phyloP scores from a whole-genome alignment of 2,113 vertebrate species.

The Brachirus orientalis region DNA sequence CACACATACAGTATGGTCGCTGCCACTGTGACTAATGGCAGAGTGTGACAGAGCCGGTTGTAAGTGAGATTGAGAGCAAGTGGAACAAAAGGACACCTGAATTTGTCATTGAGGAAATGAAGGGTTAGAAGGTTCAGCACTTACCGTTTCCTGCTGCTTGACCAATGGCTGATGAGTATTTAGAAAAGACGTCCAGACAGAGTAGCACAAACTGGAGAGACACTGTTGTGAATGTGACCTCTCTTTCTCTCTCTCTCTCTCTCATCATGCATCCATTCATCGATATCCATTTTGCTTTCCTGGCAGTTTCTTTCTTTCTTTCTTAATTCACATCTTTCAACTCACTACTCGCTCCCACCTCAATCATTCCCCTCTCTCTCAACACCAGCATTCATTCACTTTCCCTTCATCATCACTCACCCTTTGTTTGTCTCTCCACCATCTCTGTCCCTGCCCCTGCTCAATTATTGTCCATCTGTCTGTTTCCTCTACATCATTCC shows the following conservation, averaged over 20 bases:
- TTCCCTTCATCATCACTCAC: constrained; percentile 52
- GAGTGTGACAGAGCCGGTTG: constrained; percentile 55
- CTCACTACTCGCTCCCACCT: constrained; percentile 34
- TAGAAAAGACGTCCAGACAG: constrained; percentile 16
- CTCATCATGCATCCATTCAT: constrained; percentile 24
- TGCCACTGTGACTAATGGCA: constrained; percentile 70
- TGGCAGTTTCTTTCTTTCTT: constrained; percentile 18
- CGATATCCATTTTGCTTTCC: constrained; percentile 29
- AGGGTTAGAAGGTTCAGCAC: constrained; percentile 49
- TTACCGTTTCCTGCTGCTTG: constrained; percentile 40
- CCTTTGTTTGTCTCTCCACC: constrained; percentile 55
- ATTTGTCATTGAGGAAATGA: constrained; percentile 74
- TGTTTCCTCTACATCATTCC: constrained; percentile 44
- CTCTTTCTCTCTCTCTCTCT: constrained; percentile 7
- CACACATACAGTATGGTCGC: constrained; percentile 9
- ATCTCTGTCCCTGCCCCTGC: constrained; percentile 27
- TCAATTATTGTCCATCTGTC: constrained; percentile 46
- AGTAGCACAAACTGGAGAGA: constrained; percentile 18
- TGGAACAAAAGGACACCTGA: constrained; percentile 64
- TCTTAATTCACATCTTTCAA: constrained; percentile 15
- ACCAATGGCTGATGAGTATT: constrained; percentile 62
- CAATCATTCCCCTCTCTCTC: constrained; percentile 23
- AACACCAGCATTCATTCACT: constrained; percentile 44
- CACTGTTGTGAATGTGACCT: constrained; percentile 48
- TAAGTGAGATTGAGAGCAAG: constrained; percentile 70